Base-by-base conservation (phyloP, 2,888 invertebrate species). In the Synanthedon andrenaeformis region DNA sequence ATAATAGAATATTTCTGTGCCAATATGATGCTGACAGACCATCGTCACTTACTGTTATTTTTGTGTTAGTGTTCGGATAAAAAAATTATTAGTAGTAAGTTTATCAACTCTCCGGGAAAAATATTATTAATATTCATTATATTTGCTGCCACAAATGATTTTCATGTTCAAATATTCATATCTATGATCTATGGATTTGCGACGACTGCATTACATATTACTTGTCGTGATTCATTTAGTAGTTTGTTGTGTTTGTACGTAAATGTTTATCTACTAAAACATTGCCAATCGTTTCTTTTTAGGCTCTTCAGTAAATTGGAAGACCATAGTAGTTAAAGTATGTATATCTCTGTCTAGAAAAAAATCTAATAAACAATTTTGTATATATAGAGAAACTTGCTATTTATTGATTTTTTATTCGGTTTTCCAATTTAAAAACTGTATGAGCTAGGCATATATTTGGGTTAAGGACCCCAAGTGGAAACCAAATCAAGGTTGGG, bases 401-500 rank as follows among this genome's bases (percentile, higher is more conserved):
- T 35, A 12, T 17, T 11, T 53, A n/a, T 49, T 35, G 49, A 49
- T 12, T 48, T 49, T 53, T 6, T 62, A 67, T 69, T 76, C 76
- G 78, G 75, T 83, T 76, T 80, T 80, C 75, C 76, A 77, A 76
- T 61, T 68, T 63, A 67, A 64, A 69, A 70, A 65, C 72, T 67
- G 67, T 59, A 58, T 56, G 64, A 81, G 79, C 76, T 76, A 79
- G 76, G 77, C 72, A 73, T 76, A 63, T 69, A 64, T 74, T 83
- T 87, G 89, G 89, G 89, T 89, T 79, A 88, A 89, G 83, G 89
- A 89, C 88, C 90, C 90, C 87, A 89, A 91, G 90, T 92, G 92
- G 92, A 93, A 93, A 93, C 93, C 93, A 93, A 93, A 93, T 92
- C 92, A 92, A 92, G 90, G 90, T 90, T 90, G 90, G 89, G 82